A percentile compares a stretch with the other conserved stretches of the same genome.
Evolutionary conservation across 2,113 vertebrate genomes (phyloP).

Genomic region (Cisticola juncidis): DNA sequence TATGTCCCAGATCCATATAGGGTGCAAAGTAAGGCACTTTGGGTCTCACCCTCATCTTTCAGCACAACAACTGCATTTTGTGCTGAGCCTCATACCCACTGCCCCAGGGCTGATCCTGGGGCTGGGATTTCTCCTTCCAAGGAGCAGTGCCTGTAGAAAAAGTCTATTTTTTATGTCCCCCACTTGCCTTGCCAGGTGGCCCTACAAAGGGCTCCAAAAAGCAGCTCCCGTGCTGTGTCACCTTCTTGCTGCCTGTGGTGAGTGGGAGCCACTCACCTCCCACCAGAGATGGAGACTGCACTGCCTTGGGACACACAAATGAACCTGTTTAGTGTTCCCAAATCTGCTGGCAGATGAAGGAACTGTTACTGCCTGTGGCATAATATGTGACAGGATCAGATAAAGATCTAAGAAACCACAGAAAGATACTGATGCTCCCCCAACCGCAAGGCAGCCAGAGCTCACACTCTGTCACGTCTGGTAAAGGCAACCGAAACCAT

Average conservation of each 20-base stretch:
- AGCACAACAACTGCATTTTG: background rate
- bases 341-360: background rate
- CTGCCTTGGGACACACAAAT: accelerated
- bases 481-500: background rate
- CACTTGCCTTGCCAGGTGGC: background rate
- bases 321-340: background rate
- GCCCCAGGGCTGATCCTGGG: background rate
- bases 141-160: background rate
- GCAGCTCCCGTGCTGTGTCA: background rate
- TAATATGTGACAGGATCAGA: background rate
- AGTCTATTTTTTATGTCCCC: background rate
- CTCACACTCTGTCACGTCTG: accelerated
- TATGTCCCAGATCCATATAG: background rate
- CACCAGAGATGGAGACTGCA: background rate
- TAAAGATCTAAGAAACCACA: constrained; percentile 49
- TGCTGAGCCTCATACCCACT: background rate
- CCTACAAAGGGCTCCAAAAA: background rate
- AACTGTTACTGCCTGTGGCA: background rate
- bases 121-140: background rate
- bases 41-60: background rate
- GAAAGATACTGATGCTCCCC: background rate
- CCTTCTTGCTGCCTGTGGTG: accelerated
- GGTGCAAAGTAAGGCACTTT: background rate
- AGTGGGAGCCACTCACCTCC: background rate
- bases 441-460: background rate